These are phyloP conservation scores for Tetrapedia diversipes DNA, from an alignment of 2,888 invertebrate species.

Conservation along the genomic window DNA sequence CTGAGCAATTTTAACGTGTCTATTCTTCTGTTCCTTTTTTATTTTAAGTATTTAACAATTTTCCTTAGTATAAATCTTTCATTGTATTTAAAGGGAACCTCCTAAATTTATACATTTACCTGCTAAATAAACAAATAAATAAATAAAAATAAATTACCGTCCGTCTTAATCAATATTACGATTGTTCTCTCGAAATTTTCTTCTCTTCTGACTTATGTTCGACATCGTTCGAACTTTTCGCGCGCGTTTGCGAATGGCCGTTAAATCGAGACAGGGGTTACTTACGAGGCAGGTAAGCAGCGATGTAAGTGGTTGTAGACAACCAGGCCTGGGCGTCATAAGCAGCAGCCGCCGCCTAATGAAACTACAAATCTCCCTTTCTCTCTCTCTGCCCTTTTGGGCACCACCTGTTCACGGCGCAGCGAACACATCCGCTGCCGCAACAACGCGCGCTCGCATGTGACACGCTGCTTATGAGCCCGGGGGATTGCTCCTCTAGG, in stretches of 20 bases:
- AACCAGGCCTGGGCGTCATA: constrained; percentile 79
- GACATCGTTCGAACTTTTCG: constrained; percentile 40
- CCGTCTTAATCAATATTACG: no score
- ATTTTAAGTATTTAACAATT: no score
- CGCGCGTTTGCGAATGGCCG: constrained; percentile 26
- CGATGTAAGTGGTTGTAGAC: constrained; percentile 83
- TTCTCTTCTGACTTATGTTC: no score
- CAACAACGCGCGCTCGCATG: constrained; percentile 75
- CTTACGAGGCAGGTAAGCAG: constrained; percentile 81
- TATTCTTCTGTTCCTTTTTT: no score
- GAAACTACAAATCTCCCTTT: constrained; percentile 83
- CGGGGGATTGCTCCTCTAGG: constrained; percentile 74
- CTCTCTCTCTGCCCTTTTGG: constrained; percentile 80
- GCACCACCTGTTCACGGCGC: constrained; percentile 80
- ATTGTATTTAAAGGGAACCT: no score
- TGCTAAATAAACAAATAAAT: no score
- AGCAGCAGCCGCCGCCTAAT: constrained; percentile 82
- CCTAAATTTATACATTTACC: no score
- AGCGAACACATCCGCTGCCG: constrained; percentile 69
- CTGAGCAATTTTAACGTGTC: no score
- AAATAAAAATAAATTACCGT: no score
- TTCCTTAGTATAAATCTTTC: no score
- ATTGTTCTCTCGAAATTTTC: no score
- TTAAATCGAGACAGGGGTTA: constrained; percentile 67
- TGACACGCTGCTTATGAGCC: constrained; percentile 75